Conservation (phyloP, 2,113 vertebrate species). For the Nyctereutes procyonoides region DNA sequence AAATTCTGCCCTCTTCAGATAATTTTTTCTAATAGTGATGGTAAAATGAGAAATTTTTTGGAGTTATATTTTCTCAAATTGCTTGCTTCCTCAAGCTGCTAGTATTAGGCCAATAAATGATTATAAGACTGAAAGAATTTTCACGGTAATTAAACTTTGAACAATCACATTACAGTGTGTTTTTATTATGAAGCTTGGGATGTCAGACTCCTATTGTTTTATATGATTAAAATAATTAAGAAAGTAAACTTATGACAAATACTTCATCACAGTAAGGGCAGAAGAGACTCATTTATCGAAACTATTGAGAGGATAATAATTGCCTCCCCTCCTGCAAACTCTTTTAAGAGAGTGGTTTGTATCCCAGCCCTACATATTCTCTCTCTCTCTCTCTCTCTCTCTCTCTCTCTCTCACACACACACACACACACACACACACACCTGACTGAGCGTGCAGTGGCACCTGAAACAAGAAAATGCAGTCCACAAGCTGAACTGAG, state of each 20-base stretch:
- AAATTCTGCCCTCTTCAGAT: neutral
- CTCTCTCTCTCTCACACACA: neutral
- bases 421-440: neutral
- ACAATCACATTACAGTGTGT: neutral
- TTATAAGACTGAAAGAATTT: constrained; percentile 39
- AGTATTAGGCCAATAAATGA: neutral
- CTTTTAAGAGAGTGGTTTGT: neutral
- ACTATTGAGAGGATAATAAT: neutral
- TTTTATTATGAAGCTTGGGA: constrained; percentile 3
- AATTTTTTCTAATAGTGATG: neutral
- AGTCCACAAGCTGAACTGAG: neutral
- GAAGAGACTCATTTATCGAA: constrained; percentile 2
- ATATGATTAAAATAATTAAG: constrained; percentile 25
- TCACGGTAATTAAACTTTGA: constrained; percentile 37
- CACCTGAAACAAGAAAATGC: neutral
- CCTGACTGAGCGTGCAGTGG: neutral
- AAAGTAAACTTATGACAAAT: neutral
- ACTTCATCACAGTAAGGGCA: neutral
- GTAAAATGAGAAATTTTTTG: constrained; percentile 22
- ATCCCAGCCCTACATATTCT: neutral
- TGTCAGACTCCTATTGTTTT: neutral
- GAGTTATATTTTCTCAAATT: constrained; percentile 12
- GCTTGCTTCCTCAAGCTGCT: constrained; percentile 22
- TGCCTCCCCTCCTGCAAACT: neutral
- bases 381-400: neutral